These are phyloP conservation scores for Sussaba pulchella DNA, from an alignment of 2,888 invertebrate species.

Conservation along the genomic window DNA sequence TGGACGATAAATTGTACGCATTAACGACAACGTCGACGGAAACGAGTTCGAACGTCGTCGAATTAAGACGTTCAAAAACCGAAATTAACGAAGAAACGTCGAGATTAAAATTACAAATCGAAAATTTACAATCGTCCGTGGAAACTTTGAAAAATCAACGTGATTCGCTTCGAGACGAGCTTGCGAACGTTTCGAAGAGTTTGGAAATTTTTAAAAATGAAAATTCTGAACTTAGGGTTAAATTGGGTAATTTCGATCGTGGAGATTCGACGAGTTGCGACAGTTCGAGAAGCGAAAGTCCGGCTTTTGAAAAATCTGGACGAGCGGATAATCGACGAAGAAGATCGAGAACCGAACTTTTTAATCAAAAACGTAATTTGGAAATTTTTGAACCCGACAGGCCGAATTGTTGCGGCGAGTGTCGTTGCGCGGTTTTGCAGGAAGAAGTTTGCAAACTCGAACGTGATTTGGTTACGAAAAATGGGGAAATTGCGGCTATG, in stretches of 20 bases:
- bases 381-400: constrained; percentile 59
- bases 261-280: constrained; percentile 74
- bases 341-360: constrained; percentile 73
- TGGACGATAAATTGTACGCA: constrained; percentile 66
- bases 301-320: constrained; percentile 65
- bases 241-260: constrained; percentile 3
- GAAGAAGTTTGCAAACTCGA: constrained; percentile 75
- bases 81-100: not conserved
- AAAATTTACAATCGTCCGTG: constrained; percentile 21
- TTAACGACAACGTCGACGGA: not conserved
- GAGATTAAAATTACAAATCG: constrained; percentile 4
- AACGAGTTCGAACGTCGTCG: too few relatives aligned
- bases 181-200: not conserved
- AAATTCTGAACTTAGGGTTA: constrained; percentile 4
- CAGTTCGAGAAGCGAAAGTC: constrained; percentile 74
- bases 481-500: constrained; percentile 77
- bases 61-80: too few relatives aligned
- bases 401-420: constrained; percentile 32
- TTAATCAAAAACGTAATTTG: constrained; percentile 74
- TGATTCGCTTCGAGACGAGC: constrained; percentile 19
- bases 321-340: constrained; percentile 69
- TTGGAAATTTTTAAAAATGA: constrained; percentile 9
- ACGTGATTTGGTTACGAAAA: constrained; percentile 75
- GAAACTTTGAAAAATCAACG: constrained; percentile 7
- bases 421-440: constrained; percentile 65